Percentiles rank a stretch among this genome's conserved stretches.
Conservation (phyloP, 2,113 vertebrate genomes). For the Platichthys stellatus region DNA sequence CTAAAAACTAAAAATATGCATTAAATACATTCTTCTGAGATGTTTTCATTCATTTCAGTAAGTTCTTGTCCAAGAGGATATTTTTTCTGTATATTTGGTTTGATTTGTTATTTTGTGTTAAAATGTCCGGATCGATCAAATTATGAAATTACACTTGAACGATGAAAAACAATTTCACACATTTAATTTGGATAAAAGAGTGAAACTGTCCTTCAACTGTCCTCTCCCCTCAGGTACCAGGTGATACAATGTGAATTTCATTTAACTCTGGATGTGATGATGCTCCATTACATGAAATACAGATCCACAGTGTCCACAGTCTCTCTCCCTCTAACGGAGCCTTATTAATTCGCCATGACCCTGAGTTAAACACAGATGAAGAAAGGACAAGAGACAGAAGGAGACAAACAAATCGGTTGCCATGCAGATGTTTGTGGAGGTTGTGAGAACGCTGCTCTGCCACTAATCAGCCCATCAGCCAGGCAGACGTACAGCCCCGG, state of each 20-base stretch:
- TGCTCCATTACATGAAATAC: not conserved
- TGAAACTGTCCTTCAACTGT: not conserved
- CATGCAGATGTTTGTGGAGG: constrained; percentile 68
- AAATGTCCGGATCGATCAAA: not conserved
- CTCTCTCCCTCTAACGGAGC: constrained; percentile 7
- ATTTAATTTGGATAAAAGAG: not conserved
- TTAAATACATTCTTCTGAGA: too few species aligned
- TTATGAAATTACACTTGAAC: not conserved
- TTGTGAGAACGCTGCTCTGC: constrained; percentile 55
- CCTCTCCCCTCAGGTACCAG: not conserved
- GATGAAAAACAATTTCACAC: too few species aligned
- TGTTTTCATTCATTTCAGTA: too few species aligned
- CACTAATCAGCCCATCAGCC: constrained; percentile 64
- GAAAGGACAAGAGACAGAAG: constrained; percentile 12
- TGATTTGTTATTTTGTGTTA: too few species aligned
- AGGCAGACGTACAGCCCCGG: constrained; percentile 35
- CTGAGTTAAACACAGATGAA: constrained; percentile 39
- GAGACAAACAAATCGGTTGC: constrained; percentile 67
- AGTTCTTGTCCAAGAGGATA: too few species aligned
- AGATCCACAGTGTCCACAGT: not conserved
- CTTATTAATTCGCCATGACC: constrained; percentile 20
- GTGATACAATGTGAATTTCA: constrained; percentile 4
- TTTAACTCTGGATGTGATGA: not conserved
- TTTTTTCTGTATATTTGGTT: too few species aligned
- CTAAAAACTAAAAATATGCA: too few species aligned